These are phyloP conservation scores for Holacanthus passer DNA, from an alignment of 2,113 vertebrate genomes.

Conservation along the genomic window DNA sequence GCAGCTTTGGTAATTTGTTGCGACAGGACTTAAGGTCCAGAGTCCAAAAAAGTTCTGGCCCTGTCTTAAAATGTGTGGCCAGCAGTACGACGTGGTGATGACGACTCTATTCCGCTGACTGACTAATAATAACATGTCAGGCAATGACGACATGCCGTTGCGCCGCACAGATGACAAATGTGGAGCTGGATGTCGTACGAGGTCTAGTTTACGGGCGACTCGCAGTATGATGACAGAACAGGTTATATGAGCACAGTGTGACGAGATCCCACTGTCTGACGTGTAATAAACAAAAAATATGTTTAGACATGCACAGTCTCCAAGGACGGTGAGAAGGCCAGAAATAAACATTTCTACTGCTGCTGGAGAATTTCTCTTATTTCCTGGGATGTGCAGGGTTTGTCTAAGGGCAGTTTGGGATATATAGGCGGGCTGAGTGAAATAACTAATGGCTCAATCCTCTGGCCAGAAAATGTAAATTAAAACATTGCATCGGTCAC, in stretches of 20 bases:
- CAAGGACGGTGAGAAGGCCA: background rate
- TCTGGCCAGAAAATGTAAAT: conserved; percentile 1
- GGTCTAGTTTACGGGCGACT: conserved; percentile 28
- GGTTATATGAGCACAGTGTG: background rate
- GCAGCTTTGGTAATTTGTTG: conserved; percentile 19
- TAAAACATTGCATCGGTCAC: conserved; percentile 9
- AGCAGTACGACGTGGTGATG: conserved; percentile 4
- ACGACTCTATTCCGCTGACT: conserved; percentile 47
- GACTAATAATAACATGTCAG: conserved; percentile 44
- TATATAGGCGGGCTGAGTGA: background rate
- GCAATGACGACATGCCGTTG: conserved; percentile 34
- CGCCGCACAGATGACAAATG: conserved; percentile 18
- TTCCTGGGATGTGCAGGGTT: background rate
- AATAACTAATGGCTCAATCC: background rate
- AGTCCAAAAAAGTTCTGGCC: conserved; percentile 30
- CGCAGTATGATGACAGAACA: conserved; percentile 26
- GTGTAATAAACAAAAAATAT: background rate
- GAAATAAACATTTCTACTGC: background rate
- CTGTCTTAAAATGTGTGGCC: conserved; percentile 10
- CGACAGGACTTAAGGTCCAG: conserved; percentile 10
- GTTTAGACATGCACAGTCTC: background rate
- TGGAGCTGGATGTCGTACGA: background rate
- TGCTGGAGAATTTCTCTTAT: background rate
- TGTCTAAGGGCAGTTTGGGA: background rate
- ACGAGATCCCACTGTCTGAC: background rate